phyloP scores from a whole-genome alignment of 2,888 invertebrate genomes.

The Nemotelus pantherinus region DNA sequence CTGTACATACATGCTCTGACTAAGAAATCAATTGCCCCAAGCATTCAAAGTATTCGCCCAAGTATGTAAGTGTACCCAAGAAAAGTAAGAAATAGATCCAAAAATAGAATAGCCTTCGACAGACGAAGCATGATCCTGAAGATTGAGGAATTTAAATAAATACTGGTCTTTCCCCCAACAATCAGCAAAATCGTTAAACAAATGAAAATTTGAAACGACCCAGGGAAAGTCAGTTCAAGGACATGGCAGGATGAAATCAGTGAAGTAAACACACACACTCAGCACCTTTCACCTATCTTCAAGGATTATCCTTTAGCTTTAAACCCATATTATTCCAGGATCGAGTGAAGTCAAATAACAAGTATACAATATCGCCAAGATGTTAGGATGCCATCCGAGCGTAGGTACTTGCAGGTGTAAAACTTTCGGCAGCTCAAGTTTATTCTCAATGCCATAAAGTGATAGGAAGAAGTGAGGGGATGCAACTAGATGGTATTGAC shows the following conservation, averaged over 20 bases:
- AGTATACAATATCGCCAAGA: slow-evolving; percentile 7
- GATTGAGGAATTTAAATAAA: no score
- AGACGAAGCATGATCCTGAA: no score
- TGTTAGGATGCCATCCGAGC: not conserved
- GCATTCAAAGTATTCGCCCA: no score
- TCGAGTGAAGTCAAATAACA: slow-evolving; percentile 29
- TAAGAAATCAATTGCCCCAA: no score
- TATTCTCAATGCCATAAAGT: no score
- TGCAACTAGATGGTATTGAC: not conserved
- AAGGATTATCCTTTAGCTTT: slow-evolving; percentile 35
- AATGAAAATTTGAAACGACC: not conserved
- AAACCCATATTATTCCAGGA: slow-evolving; percentile 27
- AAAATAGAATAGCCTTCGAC: no score
- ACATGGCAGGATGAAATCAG: slow-evolving; percentile 32
- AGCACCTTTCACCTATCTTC: slow-evolving; percentile 23
- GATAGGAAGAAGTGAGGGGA: no score
- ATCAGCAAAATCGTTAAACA: no score
- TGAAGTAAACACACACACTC: slow-evolving; percentile 29
- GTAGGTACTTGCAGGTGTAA: slow-evolving; percentile 7
- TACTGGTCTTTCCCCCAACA: no score
- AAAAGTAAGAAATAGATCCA: no score
- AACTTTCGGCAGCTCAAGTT: not conserved
- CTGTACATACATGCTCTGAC: no score
- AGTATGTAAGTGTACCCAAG: no score
- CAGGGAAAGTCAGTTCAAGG: slow-evolving; percentile 26